Evolutionary conservation across 2,888 invertebrate genomes (phyloP).

Genomic region (Perizoma flavofasciatum): DNA sequence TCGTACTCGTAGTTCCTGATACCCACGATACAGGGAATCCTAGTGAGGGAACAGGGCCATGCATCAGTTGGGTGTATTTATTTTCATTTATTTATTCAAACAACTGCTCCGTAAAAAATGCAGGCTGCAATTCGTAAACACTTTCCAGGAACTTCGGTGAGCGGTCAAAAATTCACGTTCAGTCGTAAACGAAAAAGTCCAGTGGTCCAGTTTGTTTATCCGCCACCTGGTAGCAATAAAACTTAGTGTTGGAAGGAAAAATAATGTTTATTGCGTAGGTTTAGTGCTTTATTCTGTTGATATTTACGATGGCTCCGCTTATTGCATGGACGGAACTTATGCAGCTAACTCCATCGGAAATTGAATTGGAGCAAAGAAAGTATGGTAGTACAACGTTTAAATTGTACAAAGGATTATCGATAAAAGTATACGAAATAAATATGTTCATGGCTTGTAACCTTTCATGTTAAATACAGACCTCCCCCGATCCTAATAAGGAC

Average conservation of each 20-base stretch:
- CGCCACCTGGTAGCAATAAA: conserved; percentile 52
- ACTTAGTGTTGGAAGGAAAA: too few species aligned
- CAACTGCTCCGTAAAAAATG: neutral
- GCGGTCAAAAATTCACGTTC: conserved; percentile 3
- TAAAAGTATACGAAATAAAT: too few species aligned
- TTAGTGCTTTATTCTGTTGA: conserved; percentile 50
- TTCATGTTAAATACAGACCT: too few species aligned
- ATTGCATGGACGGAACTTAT: conserved; percentile 40
- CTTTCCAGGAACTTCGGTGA: neutral
- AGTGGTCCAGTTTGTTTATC: conserved; percentile 39
- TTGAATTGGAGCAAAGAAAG: conserved; percentile 35
- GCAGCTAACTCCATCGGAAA: conserved; percentile 45
- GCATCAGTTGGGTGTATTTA: too few species aligned
- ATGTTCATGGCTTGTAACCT: too few species aligned
- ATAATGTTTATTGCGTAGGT: conserved; percentile 56
- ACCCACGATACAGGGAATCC: too few species aligned
- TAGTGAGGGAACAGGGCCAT: too few species aligned
- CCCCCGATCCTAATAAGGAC: too few species aligned
- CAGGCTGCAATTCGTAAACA: neutral
- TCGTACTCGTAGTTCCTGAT: too few species aligned
- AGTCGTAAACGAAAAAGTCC: conserved; percentile 7
- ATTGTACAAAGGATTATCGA: too few species aligned
- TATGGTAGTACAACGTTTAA: conserved; percentile 4
- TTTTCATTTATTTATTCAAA: neutral
- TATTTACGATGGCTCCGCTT: conserved; percentile 49